phyloP scores from a whole-genome alignment of 1,140 invertebrate genomes.

The Delia radicum region DNA sequence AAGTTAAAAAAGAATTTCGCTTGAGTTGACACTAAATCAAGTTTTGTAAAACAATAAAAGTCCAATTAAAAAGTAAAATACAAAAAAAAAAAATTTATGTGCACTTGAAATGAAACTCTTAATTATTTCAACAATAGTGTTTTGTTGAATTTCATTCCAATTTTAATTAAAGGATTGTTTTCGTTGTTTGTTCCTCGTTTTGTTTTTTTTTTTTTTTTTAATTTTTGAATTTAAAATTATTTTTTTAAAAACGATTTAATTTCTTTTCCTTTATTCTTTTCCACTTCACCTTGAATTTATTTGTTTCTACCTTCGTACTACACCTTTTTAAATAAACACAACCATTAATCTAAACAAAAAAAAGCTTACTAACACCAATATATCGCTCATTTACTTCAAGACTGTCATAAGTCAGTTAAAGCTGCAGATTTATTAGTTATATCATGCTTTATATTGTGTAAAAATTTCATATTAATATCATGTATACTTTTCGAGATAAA shows the following conservation, averaged over 20 bases:
- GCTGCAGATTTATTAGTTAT: no score
- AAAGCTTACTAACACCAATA: background rate
- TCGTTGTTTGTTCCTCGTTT: no score
- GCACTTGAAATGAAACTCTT: background rate
- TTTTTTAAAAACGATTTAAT: background rate
- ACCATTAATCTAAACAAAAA: constrained; percentile 1
- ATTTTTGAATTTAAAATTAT: no score
- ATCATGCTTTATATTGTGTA: no score
- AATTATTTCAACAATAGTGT: background rate
- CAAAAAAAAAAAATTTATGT: background rate
- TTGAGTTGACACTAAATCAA: no score
- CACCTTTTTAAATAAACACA: background rate
- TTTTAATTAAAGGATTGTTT: background rate
- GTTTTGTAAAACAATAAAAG: background rate
- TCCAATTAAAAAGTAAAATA: background rate
- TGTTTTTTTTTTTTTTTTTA: no score
- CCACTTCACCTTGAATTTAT: background rate
- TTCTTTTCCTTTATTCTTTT: background rate
- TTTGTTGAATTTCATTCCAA: background rate
- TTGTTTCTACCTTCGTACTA: background rate
- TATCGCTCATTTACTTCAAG: background rate
- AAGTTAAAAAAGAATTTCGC: no score
- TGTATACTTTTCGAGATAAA: no score
- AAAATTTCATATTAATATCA: no score
- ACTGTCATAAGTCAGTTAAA: no score